Base-by-base conservation (phyloP, 2,888 invertebrate genomes). In the Macaria notata region DNA sequence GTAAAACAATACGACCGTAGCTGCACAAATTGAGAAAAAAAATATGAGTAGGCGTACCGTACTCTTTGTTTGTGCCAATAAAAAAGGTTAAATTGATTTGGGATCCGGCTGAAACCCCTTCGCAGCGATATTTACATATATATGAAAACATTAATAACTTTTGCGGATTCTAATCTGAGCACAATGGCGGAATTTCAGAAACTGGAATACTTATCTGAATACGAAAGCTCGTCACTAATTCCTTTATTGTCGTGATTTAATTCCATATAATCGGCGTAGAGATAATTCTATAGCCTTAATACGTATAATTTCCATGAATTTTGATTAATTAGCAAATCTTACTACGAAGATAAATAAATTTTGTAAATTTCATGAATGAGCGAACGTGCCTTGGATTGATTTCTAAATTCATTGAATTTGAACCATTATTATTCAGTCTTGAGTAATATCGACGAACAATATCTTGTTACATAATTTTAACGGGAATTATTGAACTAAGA, bases 111-210 rank as follows among this genome's bases (percentile, higher is more conserved):
- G 75, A 80, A 79, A 75, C 76, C 79, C 79, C 75, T 63, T 62
- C 56, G 75, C 78, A 68, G 73, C 72, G 64, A 66, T 79, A 84
- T 86, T 84, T 81, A 79, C 82, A 84, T 84, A 79, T 80, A 79
- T 81, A 84, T 83, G 72, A 76, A 71, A 81, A 80, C 72, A 75
- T 76, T 74, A 81, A 84, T 80, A 74, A 73, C 69, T 69, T 77
- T 75, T 59, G 65, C 62, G 65, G 63, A 66, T 70, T 74, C 71
- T 70, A 73, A 75, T 74, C 66, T 71, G 43, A 62, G 53, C 51
- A 70, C 64, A 71, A 71, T 65, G 61, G 62, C 56, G 54, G 61
- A 66, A 68, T 65, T 70, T 62, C 63, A 64, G 62, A 55, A 58
- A 58, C 38, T 54, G 65, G 61, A 52, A 62, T 50, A 42, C 59